Base-by-base conservation (phyloP, 2,113 vertebrate species). In the Oncorhynchus keta region DNA sequence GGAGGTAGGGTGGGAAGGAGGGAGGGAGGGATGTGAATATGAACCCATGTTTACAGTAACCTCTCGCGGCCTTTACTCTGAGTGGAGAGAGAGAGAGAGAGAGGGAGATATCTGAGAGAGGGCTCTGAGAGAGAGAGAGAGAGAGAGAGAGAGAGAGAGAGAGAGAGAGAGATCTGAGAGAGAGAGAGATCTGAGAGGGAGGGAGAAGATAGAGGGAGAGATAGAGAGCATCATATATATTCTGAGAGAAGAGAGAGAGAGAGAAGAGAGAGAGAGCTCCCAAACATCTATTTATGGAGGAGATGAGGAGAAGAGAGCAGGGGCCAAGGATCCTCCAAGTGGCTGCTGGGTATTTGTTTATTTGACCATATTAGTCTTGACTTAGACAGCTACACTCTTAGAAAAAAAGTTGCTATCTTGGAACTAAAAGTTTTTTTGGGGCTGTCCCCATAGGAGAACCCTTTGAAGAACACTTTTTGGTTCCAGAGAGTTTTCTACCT, bases 291-390 rank as follows among this genome's bases (percentile, higher is more conserved):
- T 84, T 82, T 82, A 68, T 51, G 57, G 70, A 69, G 18, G 20
- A 48, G 35, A 69, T 18, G 30, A 68, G 30, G 26, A n/a, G 73
- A 30, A n/a, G 70, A 82, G 82, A 79, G 78, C 72, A 80, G 77
- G 79, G 77, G 79, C 71, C 76, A 72, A 71, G 79, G 78, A 72
- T 82, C 24, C 26, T 30, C 13, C 26, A 30, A 66, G 26, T 26
- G 12, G 24, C 22, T 24, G 64, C 7, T n/a, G 6, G 80, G 81
- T 66, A 76, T 77, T 28, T 5, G 67, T 84, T 85, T 80, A 81
- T 84, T 86, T 87, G 87, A 83, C 85, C 90, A 87, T 90, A 89
- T 90, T 90, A 85, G 88, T 86, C 79, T 9, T 75, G 39, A 11
- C 68, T 78, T 84, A 8, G 39, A 2, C 39, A 2, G 8, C 39